Conservation (phyloP, 2,113 vertebrate genomes). For the Zapornia atra region DNA sequence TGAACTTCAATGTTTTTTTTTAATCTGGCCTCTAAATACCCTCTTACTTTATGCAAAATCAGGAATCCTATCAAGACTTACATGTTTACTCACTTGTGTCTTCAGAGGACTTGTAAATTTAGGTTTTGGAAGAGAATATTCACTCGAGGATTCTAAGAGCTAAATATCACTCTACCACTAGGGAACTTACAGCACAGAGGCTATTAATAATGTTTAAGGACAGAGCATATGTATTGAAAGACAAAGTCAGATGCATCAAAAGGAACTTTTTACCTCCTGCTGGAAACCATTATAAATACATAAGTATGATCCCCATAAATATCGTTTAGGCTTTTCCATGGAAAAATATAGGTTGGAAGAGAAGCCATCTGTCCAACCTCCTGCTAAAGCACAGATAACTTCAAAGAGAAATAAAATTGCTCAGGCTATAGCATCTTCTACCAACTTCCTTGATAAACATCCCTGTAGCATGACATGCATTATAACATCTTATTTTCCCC, state of each 20-base stretch:
- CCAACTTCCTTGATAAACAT: not conserved
- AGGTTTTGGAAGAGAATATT: not conserved
- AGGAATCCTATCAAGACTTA: not conserved
- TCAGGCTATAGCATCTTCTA: not conserved
- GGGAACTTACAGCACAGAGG: not conserved
- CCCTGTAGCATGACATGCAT: not conserved
- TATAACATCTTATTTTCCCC: not conserved
- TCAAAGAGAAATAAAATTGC: not conserved
- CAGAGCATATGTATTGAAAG: not conserved
- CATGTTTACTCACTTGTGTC: not conserved
- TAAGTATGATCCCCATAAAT: not conserved
- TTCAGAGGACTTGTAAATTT: not conserved
- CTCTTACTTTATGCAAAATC: not conserved
- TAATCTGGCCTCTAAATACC: not conserved
- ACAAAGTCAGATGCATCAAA: not conserved
- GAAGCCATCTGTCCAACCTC: not conserved
- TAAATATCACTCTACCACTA: not conserved
- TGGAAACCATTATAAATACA: not conserved
- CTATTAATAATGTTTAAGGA: not conserved
- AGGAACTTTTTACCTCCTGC: not conserved
- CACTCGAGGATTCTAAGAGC: not conserved
- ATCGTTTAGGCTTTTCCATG: not conserved
- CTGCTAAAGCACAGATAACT: not conserved
- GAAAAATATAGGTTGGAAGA: not conserved
- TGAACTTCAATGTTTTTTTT: not conserved